Base-by-base conservation (phyloP, 2,888 invertebrate species). In the Melieria omissa region DNA sequence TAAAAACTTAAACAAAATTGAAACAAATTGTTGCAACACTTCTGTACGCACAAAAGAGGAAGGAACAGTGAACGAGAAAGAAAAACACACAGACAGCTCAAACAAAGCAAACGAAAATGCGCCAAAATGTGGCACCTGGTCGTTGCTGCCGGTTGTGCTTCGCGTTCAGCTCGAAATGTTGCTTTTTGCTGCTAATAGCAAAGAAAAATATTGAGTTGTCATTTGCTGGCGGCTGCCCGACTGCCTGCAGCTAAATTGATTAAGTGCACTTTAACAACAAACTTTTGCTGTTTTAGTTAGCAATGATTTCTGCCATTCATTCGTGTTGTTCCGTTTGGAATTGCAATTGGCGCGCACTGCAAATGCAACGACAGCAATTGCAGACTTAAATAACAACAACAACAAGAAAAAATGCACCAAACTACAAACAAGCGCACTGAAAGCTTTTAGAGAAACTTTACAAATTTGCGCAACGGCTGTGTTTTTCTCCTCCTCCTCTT, bases 201-300 rank as follows among this genome's bases (percentile, higher is more conserved):
- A 60, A 67, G 47, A 54, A 58, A 70, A 64, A 14, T 62, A 63
- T 57, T 57, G 66, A 71, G 66, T 62, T 67, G 71, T 67, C 62
- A 47, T 63, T 58, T 46, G 44, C 10, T n/a, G 54, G 62, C 49
- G 61, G 45, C 62, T 65, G 49, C 61, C 65, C 29, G 29, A 54
- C 52, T 60, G 54, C 46, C 61, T 55, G 70, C 74, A 73, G 61
- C 79, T 80, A 82, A 85, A 85, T 84, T 85, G 85, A 85, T 85
- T 84, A 85, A 85, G 84, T 84, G 83, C 83, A 83, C 83, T 85
- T 82, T 79, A 83, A 78, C 78, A 84, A 84, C 80, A 84, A 83
- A 84, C 78, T 84, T 84, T 76, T 57, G 55, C 70, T 70, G 64
- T 41, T 16, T 41, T n/a, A 52, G 57, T 60, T 5, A 49, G 60